A percentile compares a stretch with the other conserved stretches of the same genome.
phyloP scores from a whole-genome alignment of 2,888 invertebrate species.

The Nebria salina region DNA sequence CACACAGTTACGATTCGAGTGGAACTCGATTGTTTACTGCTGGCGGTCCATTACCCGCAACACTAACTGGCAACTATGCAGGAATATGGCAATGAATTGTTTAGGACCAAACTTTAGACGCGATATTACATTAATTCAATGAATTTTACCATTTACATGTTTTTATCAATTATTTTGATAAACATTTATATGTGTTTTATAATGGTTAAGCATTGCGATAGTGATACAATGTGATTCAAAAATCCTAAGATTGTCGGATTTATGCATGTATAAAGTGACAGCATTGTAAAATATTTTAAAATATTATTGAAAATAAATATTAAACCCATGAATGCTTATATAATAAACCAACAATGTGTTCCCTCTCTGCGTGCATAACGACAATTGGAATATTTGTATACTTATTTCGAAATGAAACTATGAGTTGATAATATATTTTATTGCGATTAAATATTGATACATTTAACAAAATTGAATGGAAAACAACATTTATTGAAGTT shows the following conservation, averaged over 20 bases:
- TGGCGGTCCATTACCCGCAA: conserved; percentile 93
- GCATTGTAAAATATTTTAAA: not conserved
- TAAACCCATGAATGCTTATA: too few species aligned
- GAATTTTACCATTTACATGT: conserved; percentile 7
- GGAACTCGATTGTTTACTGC: conserved; percentile 94
- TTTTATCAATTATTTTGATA: not conserved
- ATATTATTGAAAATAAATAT: not conserved
- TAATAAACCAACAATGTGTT: too few species aligned
- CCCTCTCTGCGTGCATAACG: too few species aligned
- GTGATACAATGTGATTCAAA: not conserved
- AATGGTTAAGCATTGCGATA: not conserved
- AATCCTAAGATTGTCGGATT: not conserved
- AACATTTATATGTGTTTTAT: not conserved
- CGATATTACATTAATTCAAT: not conserved
- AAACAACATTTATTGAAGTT: not conserved
- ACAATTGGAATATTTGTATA: too few species aligned
- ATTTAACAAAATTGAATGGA: not conserved
- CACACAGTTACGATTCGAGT: conserved; percentile 93
- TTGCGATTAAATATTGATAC: not conserved
- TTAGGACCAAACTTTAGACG: not conserved
- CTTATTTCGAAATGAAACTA: not conserved
- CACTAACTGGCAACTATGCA: conserved; percentile 92
- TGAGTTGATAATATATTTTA: not conserved
- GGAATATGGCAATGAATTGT: conserved; percentile 85
- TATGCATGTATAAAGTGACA: not conserved